Evolutionary conservation across 2,888 invertebrate species (phyloP).

Genomic region (Tricholauxania praeusta): DNA sequence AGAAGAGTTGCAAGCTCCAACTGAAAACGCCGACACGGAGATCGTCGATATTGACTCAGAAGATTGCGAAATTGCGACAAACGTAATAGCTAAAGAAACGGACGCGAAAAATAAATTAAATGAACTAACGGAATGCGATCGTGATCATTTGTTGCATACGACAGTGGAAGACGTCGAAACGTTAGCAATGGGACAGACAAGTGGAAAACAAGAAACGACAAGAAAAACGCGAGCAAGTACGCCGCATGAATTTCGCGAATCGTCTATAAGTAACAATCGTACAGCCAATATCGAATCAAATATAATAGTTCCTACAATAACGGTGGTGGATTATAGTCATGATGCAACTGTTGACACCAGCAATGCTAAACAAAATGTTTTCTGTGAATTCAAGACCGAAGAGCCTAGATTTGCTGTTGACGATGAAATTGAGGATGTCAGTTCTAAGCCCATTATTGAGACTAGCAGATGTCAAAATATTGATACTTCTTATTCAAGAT

Average conservation of each 20-base stretch:
- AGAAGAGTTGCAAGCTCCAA: constrained; percentile 1
- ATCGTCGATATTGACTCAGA: not conserved
- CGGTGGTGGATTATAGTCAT: constrained; percentile 61
- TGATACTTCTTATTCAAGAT: constrained; percentile 44
- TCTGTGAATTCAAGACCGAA: constrained; percentile 58
- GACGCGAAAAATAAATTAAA: constrained; percentile 43
- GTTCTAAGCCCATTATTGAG: constrained; percentile 32
- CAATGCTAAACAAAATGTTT: constrained; percentile 55
- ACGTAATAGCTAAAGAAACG: constrained; percentile 43
- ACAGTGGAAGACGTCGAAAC: constrained; percentile 38
- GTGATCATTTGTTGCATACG: constrained; percentile 51
- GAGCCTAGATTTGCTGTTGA: constrained; percentile 46
- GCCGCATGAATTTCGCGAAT: constrained; percentile 59
- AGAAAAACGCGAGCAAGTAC: constrained; percentile 49
- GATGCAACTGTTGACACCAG: constrained; percentile 42
- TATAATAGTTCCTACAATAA: constrained; percentile 60
- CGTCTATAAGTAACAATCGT: constrained; percentile 45
- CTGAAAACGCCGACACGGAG: not conserved
- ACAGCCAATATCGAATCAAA: constrained; percentile 35
- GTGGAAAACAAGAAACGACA: constrained; percentile 54
- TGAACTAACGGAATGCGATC: constrained; percentile 56
- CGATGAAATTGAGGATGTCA: constrained; percentile 35
- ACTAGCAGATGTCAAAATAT: constrained; percentile 41
- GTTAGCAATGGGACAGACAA: constrained; percentile 58
- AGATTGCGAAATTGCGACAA: not conserved